Conservation (phyloP, 37 sponge, comb jelly and placozoan genomes). For the Bolinopsis microptera region DNA sequence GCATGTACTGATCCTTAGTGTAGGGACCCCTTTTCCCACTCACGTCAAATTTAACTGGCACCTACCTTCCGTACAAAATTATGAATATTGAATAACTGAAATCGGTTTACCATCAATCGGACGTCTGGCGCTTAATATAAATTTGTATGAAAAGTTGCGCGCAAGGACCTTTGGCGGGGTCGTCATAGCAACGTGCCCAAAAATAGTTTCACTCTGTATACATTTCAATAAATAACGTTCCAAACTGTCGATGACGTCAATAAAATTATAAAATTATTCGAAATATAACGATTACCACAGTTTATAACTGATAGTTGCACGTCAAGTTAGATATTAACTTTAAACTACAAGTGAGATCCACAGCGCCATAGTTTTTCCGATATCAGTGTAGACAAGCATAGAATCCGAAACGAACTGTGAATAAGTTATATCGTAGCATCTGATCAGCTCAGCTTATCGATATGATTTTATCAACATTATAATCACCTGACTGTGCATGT, state of each 20-base stretch:
- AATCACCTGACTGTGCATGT: not conserved
- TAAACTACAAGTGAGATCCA: not conserved
- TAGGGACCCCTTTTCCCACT: no score
- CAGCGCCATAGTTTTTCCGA: not conserved
- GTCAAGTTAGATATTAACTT: no score
- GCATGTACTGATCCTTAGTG: no score
- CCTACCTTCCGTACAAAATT: no score
- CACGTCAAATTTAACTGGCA: no score
- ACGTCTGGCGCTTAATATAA: not conserved
- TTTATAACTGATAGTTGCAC: not conserved
- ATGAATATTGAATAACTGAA: no score
- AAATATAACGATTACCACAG: not conserved
- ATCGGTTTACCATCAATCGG: no score
- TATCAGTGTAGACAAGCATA: not conserved
- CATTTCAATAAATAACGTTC: not conserved
- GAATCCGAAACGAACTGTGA: not conserved
- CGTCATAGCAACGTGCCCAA: conserved; percentile 1
- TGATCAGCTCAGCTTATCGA: not conserved
- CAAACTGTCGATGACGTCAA: not conserved
- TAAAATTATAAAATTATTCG: not conserved
- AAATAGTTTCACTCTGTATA: not conserved
- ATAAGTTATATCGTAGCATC: not conserved
- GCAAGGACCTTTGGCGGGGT: not conserved
- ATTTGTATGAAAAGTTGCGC: not conserved
- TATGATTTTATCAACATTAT: not conserved